Base-by-base conservation (phyloP, 2,113 vertebrate species). In the Heteronetta atricapilla region DNA sequence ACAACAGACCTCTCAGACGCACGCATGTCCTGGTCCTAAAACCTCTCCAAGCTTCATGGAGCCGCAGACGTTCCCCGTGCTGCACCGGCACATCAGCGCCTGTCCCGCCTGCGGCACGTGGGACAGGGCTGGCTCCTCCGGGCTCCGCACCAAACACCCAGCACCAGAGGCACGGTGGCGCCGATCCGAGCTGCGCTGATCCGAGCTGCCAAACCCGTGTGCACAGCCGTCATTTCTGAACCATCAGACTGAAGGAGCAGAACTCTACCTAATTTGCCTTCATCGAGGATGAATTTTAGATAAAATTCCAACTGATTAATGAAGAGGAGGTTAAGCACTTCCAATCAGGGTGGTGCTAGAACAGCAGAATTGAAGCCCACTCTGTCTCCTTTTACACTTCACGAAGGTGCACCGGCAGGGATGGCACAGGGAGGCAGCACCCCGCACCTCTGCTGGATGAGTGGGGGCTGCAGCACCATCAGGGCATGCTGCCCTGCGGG, bases 301-400 rank as follows among this genome's bases (percentile, higher is more conserved):
- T 80, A 94, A 95, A 95, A 94, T 86, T 94, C 92, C 83, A 95
- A 78, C 93, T 95, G 95, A 97, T 94, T 96, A 95, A 94, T 95
- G 93, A 96, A 94, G 91, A 95, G 88, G 76, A 88, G 76, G 80
- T 88, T 88, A 95, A 96, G 90, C 82, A 94, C 90, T 97, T 91
- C 76, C 90, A 95, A 95, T 95, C 88, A 97, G 60, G 40, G 59
- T 59, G 46, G 68, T 40, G 62, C 56, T 86, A 52, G 86, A 88
- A 83, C 23, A 67, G 93, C 59, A 78, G 91, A 88, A 91, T 7
- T 90, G 58, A 75, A 93, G 75, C 56, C 34, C 73, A 78, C 17
- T n/a, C 38, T 84, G 18, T 28, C 58, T 81, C 44, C 89, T 34
- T 76, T 40, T 83, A 21, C 10, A 13, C 12, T 80, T 86, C 56